Evolutionary conservation across 1,140 invertebrate species (phyloP), one percentile per base, ranked within the genome.

Genomic region (Aradophagus sp.): DNA sequence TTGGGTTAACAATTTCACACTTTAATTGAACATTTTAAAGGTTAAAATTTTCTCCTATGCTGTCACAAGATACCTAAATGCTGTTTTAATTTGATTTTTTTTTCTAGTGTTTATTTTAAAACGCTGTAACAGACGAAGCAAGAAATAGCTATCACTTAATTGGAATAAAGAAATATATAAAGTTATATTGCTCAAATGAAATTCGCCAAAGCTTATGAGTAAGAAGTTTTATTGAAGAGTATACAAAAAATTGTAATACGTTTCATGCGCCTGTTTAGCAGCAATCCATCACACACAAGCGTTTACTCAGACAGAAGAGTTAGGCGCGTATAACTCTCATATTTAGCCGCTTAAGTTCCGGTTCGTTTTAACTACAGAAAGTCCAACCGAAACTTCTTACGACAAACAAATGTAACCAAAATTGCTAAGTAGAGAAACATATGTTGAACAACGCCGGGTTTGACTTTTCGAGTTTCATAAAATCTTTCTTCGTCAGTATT

Each of bases 211-310:
- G n/a, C 42, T 26, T 19, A 3, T 13, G 26, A 52, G 36, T 13
- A 41, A 17, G 16, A 34, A 66, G 47, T 35, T 32, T 14, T 8
- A 42, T 19, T 34, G 23, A 56, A 44, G 20, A 48, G 13, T 5
- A 58, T 27, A 48, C 31, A 13, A 4, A 36, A 56, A 41, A 69
- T 48, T 36, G 36, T 38, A 69, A 70, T 50, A 52, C 52, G 36
- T 52, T 58, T 29, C 16, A 7, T 35, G 56, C 63, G 58, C 70
- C 70, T 73, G 70, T 68, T 68, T 52, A 65, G 63, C 23, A 55
- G 70, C 70, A 73, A 73, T 73, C 52, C 63, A 73, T 68, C 47
- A 67, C 47, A 36, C 70, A 73, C 50, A 52, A 73, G 53, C 63
- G 63, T 62, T 62, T 48, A 67, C 63, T 73, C 63, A 68, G 53